A percentile compares a stretch with the other conserved stretches of the same genome.
Evolutionary conservation across 2,888 invertebrate genomes (phyloP).

Genomic region (Dorcus hopei): DNA sequence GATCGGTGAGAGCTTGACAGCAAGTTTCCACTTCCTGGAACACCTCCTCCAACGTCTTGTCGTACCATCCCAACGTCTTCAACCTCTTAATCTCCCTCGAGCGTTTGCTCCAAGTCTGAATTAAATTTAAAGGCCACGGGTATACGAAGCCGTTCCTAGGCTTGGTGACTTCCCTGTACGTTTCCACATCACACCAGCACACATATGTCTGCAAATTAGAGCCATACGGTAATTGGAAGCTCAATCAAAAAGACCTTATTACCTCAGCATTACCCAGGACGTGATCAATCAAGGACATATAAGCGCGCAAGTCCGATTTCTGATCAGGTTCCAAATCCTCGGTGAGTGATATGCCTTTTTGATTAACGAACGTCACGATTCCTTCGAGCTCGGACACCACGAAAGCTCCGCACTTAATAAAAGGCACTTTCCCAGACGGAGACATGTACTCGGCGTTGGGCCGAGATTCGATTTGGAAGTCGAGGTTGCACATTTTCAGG

Average conservation of each 20-base stretch:
- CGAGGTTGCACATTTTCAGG: conserved; percentile 86
- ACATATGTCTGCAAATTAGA: conserved; percentile 65
- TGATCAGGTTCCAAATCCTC: conserved; percentile 68
- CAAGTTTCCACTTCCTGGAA: conserved; percentile 76
- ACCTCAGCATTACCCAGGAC: conserved; percentile 90
- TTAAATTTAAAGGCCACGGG: conserved; percentile 86
- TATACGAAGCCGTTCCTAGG: conserved; percentile 84
- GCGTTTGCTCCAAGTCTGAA: conserved; percentile 77
- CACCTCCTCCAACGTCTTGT: conserved; percentile 76
- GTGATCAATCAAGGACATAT: conserved; percentile 85
- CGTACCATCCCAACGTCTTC: conserved; percentile 77
- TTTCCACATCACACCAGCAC: conserved; percentile 80
- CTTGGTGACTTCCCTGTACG: conserved; percentile 77
- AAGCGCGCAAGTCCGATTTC: conserved; percentile 89
- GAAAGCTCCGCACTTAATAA: conserved; percentile 86
- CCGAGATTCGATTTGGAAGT: conserved; percentile 76
- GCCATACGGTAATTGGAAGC: not conserved
- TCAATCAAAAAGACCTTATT: conserved; percentile 3
- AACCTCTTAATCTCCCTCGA: conserved; percentile 67
- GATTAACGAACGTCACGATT: conserved; percentile 84
- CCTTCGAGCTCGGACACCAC: conserved; percentile 88
- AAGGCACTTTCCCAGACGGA: conserved; percentile 89
- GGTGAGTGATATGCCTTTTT: conserved; percentile 78
- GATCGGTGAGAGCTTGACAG: conserved; percentile 81
- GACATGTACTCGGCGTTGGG: conserved; percentile 97